These are phyloP conservation scores for Montipora foliosa DNA, from an alignment of 64 coral and sea anemone genomes.

Conservation along the genomic window DNA sequence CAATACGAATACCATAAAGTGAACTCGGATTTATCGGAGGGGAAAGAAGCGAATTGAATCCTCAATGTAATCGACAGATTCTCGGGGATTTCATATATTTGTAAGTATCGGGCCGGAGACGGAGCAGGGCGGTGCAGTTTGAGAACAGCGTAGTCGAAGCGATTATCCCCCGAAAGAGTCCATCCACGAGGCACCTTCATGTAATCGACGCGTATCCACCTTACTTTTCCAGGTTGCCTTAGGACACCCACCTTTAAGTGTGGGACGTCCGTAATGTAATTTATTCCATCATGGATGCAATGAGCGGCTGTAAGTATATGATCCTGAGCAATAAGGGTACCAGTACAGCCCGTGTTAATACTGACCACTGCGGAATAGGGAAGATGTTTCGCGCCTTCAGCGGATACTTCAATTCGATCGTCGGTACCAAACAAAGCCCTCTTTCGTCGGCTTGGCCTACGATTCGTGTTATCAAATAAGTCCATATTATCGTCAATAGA, in stretches of 20 bases:
- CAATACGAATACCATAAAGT: slow-evolving; percentile 86
- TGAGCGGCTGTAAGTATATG: slow-evolving; percentile 90
- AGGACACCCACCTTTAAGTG: slow-evolving; percentile 75
- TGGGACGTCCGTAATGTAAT: slow-evolving; percentile 50
- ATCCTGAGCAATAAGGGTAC: slow-evolving; percentile 66
- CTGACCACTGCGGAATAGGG: slow-evolving; percentile 76
- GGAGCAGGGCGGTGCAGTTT: slow-evolving; percentile 42
- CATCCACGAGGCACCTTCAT: slow-evolving; percentile 79
- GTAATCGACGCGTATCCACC: slow-evolving; percentile 53
- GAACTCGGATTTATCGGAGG: slow-evolving; percentile 65
- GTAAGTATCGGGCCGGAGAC: slow-evolving; percentile 23
- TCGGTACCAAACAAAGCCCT: slow-evolving; percentile 74
- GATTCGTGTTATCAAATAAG: slow-evolving; percentile 2
- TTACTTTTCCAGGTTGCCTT: slow-evolving; percentile 60
- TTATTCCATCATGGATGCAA: slow-evolving; percentile 73
- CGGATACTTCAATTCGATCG: slow-evolving; percentile 46
- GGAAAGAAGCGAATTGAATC: slow-evolving; percentile 79
- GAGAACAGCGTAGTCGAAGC: slow-evolving; percentile 81
- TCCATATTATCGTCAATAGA: not conserved
- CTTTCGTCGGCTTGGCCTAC: slow-evolving; percentile 1
- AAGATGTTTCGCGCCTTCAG: slow-evolving; percentile 8
- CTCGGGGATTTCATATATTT: slow-evolving; percentile 46
- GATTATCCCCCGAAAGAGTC: slow-evolving; percentile 40
- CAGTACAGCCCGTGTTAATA: slow-evolving; percentile 85
- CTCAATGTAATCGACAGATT: not conserved